These are phyloP conservation scores for Magallana nippona DNA, from an alignment of 2,888 invertebrate genomes.

Conservation along the genomic window DNA sequence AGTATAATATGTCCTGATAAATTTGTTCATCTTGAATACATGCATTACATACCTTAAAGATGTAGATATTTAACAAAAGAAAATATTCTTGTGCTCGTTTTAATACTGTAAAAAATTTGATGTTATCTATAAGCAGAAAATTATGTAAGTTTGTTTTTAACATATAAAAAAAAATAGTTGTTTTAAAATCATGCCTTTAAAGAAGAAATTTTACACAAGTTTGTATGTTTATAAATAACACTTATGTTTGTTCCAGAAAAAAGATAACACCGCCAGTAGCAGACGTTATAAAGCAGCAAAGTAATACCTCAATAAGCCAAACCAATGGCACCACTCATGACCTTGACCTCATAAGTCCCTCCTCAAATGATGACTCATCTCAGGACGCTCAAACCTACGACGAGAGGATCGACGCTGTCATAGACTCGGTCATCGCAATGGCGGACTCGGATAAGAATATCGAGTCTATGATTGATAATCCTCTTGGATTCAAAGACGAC, in stretches of 20 bases:
- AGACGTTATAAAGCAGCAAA: constrained; percentile 74
- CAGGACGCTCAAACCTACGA: constrained; percentile 53
- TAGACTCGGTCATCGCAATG: constrained; percentile 57
- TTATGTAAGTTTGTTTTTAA: too few species aligned
- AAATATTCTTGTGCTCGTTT: too few species aligned
- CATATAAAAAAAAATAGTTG: too few species aligned
- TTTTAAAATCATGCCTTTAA: neutral
- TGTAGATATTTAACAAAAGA: too few species aligned
- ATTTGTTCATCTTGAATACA: too few species aligned
- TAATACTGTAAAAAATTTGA: too few species aligned
- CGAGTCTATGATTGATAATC: constrained; percentile 63
- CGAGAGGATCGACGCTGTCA: constrained; percentile 52
- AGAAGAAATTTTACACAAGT: neutral
- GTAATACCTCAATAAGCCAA: constrained; percentile 47
- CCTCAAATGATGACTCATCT: constrained; percentile 53
- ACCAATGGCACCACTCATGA: constrained; percentile 42
- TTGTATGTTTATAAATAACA: neutral
- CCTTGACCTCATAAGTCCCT: constrained; percentile 46
- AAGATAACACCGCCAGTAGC: constrained; percentile 75
- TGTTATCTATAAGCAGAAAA: too few species aligned
- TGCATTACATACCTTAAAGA: too few species aligned
- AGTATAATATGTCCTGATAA: too few species aligned
- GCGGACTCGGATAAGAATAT: constrained; percentile 53
- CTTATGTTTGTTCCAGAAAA: constrained; percentile 60
- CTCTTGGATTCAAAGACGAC: constrained; percentile 63